A percentile compares a stretch with the other conserved stretches of the same genome.
Conservation (phyloP, 2,113 vertebrate species). For the Hemibagrus wyckioides region DNA sequence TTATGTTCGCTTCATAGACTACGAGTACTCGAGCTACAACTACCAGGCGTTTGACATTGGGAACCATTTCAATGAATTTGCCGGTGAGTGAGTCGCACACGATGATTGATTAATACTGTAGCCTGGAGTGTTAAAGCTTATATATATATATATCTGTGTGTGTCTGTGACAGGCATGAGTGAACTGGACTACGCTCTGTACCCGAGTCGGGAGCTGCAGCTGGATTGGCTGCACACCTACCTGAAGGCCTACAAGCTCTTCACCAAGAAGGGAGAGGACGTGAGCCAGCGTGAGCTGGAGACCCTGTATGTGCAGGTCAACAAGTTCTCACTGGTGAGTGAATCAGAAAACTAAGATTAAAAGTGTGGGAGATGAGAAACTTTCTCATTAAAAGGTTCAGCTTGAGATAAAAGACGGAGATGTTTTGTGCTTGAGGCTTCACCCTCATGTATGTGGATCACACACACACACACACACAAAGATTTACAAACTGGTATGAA, state of each 20-base stretch:
- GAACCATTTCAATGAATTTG: conserved; percentile 98
- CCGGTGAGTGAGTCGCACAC: conserved; percentile 76
- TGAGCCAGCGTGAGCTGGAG: conserved; percentile 83
- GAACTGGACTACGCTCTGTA: conserved; percentile 86
- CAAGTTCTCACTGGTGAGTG: conserved; percentile 93
- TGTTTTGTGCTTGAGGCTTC: background rate
- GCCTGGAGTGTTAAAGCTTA: background rate
- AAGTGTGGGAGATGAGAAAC: background rate
- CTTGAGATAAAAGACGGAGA: background rate
- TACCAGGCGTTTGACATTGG: conserved; percentile 98
- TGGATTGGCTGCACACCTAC: conserved; percentile 87
- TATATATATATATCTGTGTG: background rate
- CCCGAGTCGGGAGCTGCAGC: conserved; percentile 83
- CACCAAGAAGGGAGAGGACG: conserved; percentile 70
- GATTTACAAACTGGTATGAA: too few species aligned
- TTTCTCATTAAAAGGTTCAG: background rate
- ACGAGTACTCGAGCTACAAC: conserved; percentile 95
- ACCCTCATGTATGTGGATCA: too few species aligned
- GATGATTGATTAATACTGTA: background rate
- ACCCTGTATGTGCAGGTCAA: conserved; percentile 93
- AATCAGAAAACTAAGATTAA: background rate
- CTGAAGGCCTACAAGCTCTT: conserved; percentile 86
- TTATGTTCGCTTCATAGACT: conserved; percentile 91
- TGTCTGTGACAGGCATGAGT: conserved; percentile 80
- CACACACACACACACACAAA: too few species aligned